Percentiles rank a stretch among this genome's conserved stretches.
Evolutionary conservation across 1,140 invertebrate species (phyloP).

Genomic region (Lamellibrachia luymesi): DNA sequence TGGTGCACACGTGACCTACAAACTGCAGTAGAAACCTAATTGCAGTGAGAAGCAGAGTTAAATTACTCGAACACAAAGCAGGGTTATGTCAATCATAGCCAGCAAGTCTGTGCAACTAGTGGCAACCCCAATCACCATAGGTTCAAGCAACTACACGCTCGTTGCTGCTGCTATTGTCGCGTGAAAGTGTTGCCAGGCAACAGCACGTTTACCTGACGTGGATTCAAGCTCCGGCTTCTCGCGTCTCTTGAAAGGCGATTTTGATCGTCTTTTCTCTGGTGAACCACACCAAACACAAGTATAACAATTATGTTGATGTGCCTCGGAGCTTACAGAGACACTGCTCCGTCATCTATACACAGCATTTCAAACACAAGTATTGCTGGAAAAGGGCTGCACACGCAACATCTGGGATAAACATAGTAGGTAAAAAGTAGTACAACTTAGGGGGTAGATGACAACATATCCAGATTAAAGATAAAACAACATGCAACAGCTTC

Average conservation of each 20-base stretch:
- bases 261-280: conserved; percentile 64
- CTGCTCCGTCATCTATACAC: too few relatives aligned
- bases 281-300: conserved; percentile 4
- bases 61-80: neutral
- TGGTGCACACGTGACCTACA: neutral
- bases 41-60: neutral
- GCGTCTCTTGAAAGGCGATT: conserved; percentile 85
- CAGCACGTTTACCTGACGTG: neutral
- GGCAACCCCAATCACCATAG: neutral
- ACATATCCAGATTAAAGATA: neutral
- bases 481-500: neutral
- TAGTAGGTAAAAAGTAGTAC: neutral
- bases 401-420: neutral
- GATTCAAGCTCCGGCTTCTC: neutral
- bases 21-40: neutral
- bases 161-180: neutral
- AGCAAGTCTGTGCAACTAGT: neutral
- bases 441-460: neutral
- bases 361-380: too few relatives aligned
- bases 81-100: neutral
- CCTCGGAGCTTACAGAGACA: too few relatives aligned
- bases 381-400: neutral
- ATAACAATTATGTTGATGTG: neutral
- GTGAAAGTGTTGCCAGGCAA: neutral
- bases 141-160: neutral